These are phyloP conservation scores for Pomacea maculata DNA, from an alignment of 1,140 invertebrate species.

Conservation along the genomic window DNA sequence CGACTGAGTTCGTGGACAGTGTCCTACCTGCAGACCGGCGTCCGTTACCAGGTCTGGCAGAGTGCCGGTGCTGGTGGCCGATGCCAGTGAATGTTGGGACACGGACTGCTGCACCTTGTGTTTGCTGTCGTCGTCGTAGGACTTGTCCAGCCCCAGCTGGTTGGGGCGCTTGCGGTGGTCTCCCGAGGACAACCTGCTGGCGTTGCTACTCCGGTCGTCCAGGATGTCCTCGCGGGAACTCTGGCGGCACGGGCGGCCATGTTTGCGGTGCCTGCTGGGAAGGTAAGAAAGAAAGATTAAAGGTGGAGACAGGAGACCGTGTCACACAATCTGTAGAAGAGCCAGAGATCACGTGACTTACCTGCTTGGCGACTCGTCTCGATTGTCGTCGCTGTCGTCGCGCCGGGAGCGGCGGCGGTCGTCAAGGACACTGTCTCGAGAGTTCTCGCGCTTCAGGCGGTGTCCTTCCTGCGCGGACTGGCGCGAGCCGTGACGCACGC, in stretches of 20 bases:
- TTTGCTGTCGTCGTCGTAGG: slow-evolving; percentile 19
- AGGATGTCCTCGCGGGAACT: slow-evolving; percentile 54
- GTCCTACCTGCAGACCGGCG: slow-evolving; percentile 18
- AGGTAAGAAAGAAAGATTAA: too few species aligned
- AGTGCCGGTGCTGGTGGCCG: slow-evolving; percentile 33
- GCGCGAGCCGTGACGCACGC: slow-evolving; percentile 24
- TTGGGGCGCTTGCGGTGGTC: slow-evolving; percentile 33
- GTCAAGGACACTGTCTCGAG: slow-evolving; percentile 51
- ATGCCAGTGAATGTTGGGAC: slow-evolving; percentile 41
- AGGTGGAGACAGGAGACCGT: too few species aligned
- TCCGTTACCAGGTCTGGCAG: slow-evolving; percentile 54
- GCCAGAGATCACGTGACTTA: not conserved
- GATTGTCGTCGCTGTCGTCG: slow-evolving; percentile 45
- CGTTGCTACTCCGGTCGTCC: slow-evolving; percentile 34
- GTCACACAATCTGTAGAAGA: not conserved
- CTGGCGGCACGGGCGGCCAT: slow-evolving; percentile 43
- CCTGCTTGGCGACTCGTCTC: slow-evolving; percentile 58
- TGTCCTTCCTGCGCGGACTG: slow-evolving; percentile 29
- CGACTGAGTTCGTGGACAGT: not conserved
- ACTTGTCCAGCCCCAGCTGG: slow-evolving; percentile 47
- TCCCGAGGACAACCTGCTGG: slow-evolving; percentile 14
- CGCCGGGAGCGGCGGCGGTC: slow-evolving; percentile 42
- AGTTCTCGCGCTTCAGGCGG: slow-evolving; percentile 48
- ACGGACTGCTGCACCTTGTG: slow-evolving; percentile 30
- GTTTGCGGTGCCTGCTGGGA: slow-evolving; percentile 26